phyloP scores from a whole-genome alignment of 1,140 invertebrate genomes.

The Hyles euphorbiae region DNA sequence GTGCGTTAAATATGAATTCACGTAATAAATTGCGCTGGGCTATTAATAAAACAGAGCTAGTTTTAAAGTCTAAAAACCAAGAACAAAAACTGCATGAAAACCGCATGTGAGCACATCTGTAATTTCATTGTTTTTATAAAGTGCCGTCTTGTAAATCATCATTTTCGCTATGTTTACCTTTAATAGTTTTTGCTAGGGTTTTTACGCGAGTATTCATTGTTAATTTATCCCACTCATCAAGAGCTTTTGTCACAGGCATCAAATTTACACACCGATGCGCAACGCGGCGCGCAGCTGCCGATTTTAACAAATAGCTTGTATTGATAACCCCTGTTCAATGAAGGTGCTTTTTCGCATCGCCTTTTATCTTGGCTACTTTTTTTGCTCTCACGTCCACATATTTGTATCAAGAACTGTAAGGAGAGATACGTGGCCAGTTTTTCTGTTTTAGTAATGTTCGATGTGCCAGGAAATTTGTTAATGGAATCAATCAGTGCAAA shows the following conservation, averaged over 20 bases:
- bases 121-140: too few species aligned
- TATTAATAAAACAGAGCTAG: too few species aligned
- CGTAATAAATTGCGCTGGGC: too few species aligned
- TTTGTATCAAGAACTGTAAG: too few species aligned
- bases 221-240: constrained; percentile 48
- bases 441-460: too few species aligned
- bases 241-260: constrained; percentile 44
- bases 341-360: constrained; percentile 22
- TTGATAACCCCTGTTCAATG: constrained; percentile 36
- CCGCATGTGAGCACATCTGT: too few species aligned
- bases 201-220: constrained; percentile 7
- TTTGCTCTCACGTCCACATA: background rate
- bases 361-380: constrained; percentile 12
- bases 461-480: too few species aligned
- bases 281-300: constrained; percentile 40
- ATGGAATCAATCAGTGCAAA: too few species aligned
- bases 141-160: background rate
- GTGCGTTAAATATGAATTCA: too few species aligned
- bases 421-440: too few species aligned
- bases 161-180: constrained; percentile 4
- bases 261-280: constrained; percentile 44
- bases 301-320: constrained; percentile 44
- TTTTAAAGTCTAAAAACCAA: too few species aligned
- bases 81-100: too few species aligned
- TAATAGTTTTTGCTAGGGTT: constrained; percentile 6